These are phyloP conservation scores for Austrolebias charrua DNA, from an alignment of 2,797 vertebrate species.

Conservation along the genomic window DNA sequence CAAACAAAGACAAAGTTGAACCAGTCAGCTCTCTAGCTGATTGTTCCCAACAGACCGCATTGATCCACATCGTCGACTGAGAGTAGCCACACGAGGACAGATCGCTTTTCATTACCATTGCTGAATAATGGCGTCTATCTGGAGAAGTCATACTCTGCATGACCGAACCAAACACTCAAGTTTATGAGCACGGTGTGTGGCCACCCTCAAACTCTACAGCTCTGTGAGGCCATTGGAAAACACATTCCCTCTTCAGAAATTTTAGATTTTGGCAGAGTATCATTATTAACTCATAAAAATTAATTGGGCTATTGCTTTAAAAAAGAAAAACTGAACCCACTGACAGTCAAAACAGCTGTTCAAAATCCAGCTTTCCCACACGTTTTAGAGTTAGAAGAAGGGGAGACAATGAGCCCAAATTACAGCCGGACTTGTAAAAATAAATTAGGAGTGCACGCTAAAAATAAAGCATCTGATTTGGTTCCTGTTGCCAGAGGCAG, in stretches of 20 bases:
- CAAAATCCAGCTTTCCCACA: neutral
- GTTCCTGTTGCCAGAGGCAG: neutral
- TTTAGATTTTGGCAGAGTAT: slow-evolving; percentile 16
- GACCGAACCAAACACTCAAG: slow-evolving; percentile 32
- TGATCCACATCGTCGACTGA: slow-evolving; percentile 15
- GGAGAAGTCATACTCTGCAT: slow-evolving; percentile 42
- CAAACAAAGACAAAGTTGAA: too few relatives aligned
- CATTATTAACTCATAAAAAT: slow-evolving; percentile 33
- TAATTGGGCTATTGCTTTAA: slow-evolving; percentile 7
- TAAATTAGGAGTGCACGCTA: neutral
- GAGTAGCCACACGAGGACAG: slow-evolving; percentile 58
- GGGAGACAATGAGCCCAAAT: slow-evolving; percentile 4
- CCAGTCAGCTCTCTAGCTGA: slow-evolving; percentile 2
- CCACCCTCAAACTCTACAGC: slow-evolving; percentile 34
- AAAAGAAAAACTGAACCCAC: neutral
- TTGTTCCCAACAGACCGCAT: slow-evolving; percentile 42
- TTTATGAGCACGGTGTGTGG: slow-evolving; percentile 35
- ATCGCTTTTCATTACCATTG: slow-evolving; percentile 25
- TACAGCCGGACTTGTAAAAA: neutral
- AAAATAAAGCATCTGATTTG: neutral
- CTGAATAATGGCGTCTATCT: slow-evolving; percentile 57
- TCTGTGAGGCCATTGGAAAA: slow-evolving; percentile 22
- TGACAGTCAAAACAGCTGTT: slow-evolving; percentile 2
- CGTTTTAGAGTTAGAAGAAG: neutral
- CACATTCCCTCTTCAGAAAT: slow-evolving; percentile 9